phyloP scores from a whole-genome alignment of 2,113 vertebrate genomes.

The Myotis yumanensis region DNA sequence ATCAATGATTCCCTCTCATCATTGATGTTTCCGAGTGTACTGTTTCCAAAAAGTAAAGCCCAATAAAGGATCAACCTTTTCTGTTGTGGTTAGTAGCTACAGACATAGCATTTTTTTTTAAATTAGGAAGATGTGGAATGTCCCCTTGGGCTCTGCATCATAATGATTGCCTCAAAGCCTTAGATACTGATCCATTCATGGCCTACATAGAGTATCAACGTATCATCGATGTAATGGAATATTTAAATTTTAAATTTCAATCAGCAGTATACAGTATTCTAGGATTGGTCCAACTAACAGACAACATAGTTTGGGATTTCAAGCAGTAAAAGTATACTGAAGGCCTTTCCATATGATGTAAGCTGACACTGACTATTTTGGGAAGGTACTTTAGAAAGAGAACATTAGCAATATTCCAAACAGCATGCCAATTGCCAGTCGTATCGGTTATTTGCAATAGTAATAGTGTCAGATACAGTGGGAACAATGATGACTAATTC shows the following conservation, averaged over 20 bases:
- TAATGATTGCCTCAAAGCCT: not conserved
- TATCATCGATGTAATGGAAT: not conserved
- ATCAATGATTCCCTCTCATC: too few relatives aligned
- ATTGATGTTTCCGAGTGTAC: not conserved
- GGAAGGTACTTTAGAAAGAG: too few relatives aligned
- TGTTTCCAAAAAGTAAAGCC: not conserved
- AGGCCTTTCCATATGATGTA: not conserved
- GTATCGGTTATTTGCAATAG: not conserved
- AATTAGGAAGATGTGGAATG: not conserved
- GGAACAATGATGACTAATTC: too few relatives aligned
- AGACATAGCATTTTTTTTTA: not conserved
- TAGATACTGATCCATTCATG: not conserved
- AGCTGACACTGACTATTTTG: not conserved
- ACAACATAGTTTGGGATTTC: not conserved
- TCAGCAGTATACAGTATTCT: too few relatives aligned
- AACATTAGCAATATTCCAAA: too few relatives aligned
- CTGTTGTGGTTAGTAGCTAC: not conserved
- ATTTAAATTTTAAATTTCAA: not conserved
- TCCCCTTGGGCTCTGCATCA: not conserved
- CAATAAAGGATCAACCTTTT: not conserved
- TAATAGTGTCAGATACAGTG: not conserved
- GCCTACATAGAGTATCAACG: not conserved
- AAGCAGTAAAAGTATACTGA: not conserved
- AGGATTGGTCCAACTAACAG: not conserved
- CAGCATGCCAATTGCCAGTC: not conserved